A percentile compares a stretch with the other conserved stretches of the same genome.
These are phyloP conservation scores for Melitaea athalia DNA, from an alignment of 2,888 invertebrate species.

Conservation along the genomic window DNA sequence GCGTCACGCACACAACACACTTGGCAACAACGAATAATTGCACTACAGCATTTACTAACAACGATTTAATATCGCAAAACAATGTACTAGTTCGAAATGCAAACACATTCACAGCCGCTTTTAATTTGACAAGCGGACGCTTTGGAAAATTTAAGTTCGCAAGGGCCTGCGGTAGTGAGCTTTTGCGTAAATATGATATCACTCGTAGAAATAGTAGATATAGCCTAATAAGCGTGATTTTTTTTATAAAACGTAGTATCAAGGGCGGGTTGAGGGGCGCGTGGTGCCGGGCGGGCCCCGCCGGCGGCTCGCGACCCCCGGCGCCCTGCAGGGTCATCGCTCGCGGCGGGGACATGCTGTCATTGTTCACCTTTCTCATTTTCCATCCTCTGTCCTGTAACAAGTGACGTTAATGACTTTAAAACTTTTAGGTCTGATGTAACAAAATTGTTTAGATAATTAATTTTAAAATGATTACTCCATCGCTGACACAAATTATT, in stretches of 20 bases:
- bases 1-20: constrained; percentile 60
- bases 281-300: constrained; percentile 57
- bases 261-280: constrained; percentile 55
- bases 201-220: constrained; percentile 70
- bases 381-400: constrained; percentile 78
- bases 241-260: constrained; percentile 64
- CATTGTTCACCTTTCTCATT: constrained; percentile 75
- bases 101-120: constrained; percentile 60
- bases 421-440: constrained; percentile 12
- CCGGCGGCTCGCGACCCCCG: constrained; percentile 61
- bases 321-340: constrained; percentile 71
- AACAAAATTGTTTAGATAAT: neutral
- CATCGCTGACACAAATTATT: neutral
- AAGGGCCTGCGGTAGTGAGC: constrained; percentile 59
- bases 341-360: constrained; percentile 78
- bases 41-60: constrained; percentile 76
- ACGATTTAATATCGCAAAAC: constrained; percentile 68
- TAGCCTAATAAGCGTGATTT: constrained; percentile 78
- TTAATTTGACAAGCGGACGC: constrained; percentile 80
- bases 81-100: constrained; percentile 76
- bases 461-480: neutral
- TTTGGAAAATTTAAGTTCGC: constrained; percentile 76
- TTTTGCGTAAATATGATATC: constrained; percentile 61
- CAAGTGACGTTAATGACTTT: constrained; percentile 49
- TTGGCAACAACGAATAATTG: constrained; percentile 79